phyloP scores from a whole-genome alignment of 2,797 vertebrate genomes.

The Falco peregrinus region DNA sequence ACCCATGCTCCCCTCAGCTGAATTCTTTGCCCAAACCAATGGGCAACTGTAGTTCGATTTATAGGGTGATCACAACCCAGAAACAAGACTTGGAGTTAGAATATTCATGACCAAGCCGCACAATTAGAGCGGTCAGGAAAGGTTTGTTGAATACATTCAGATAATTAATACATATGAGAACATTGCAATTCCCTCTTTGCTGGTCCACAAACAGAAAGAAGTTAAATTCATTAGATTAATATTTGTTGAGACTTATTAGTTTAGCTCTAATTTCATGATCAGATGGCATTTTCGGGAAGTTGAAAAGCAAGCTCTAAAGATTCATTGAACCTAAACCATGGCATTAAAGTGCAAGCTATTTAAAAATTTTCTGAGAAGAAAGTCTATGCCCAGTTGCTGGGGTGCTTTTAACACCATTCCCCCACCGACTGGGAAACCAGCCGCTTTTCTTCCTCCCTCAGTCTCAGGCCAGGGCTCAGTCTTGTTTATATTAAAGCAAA shows the following conservation, averaged over 20 bases:
- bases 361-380: not conserved
- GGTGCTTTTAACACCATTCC: not conserved
- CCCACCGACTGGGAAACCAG: not conserved
- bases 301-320: constrained; percentile 9
- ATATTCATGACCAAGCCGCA: not conserved
- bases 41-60: fast-evolving
- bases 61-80: not conserved
- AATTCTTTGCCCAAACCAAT: not conserved
- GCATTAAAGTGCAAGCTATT: not conserved
- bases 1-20: fast-evolving
- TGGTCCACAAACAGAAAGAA: constrained; percentile 49
- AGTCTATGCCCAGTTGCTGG: not conserved
- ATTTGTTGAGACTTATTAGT: constrained; percentile 65
- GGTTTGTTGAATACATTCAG: constrained; percentile 46
- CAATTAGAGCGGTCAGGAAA: not conserved
- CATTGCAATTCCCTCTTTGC: constrained; percentile 39
- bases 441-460: not conserved
- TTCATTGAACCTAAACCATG: not conserved
- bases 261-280: constrained; percentile 58
- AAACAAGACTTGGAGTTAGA: not conserved
- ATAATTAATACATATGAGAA: constrained; percentile 32
- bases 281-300: constrained; percentile 5
- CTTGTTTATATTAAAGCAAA: not conserved
- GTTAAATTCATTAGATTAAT: constrained; percentile 63
- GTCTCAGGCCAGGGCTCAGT: not conserved